Base-by-base conservation (phyloP, 2,888 invertebrate genomes). In the Heliothis peltigera region DNA sequence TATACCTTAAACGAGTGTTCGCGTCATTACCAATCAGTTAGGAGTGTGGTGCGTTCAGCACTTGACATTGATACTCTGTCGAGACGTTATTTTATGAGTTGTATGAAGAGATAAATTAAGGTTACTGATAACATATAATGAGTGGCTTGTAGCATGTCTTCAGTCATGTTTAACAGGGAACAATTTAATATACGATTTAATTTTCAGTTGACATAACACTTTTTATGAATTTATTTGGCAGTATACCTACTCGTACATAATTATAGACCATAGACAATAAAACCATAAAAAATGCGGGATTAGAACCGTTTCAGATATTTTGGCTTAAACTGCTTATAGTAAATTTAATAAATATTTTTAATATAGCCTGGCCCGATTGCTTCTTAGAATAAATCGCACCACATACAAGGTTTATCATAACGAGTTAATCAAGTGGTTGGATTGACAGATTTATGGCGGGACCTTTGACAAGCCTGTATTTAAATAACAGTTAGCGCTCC, bases 11-110 rank as follows among this genome's bases (percentile, higher is more conserved):
- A 69, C 51, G 60, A 64, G 64, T 62, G 54, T 58, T 48, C 59
- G 64, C 51, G 55, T 69, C 70, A 64, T 39, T 49, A 62, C 48
- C 72, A 73, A 80, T 75, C 66, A 73, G 60, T 64, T 61, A 43
- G 5, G 21, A 69, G 64, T 59, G 72, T 51, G 67, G 75, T 72
- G 64, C 60, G 59, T 51, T 60, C 57, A 52, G 55, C 64, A 72
- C 77, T 75, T 73, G 75, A 73, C 74, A 68, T 73, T 75, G 75
- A 64, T 77, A 55, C 46, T 49, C 21, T 15, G 49, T 47, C 10
- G 12, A 12, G 7, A 53, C 48, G 49, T 59, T 57, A 67, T 52
- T 58, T 67, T 60, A 67, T 35, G 49, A 57, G 28, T 48, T 55
- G n/a, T 68, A 57, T 51, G 60, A 76, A 55, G 68, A 68, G 32